Base-by-base conservation (phyloP, 2,797 vertebrate species). In the Hydrocynus forskahlii region DNA sequence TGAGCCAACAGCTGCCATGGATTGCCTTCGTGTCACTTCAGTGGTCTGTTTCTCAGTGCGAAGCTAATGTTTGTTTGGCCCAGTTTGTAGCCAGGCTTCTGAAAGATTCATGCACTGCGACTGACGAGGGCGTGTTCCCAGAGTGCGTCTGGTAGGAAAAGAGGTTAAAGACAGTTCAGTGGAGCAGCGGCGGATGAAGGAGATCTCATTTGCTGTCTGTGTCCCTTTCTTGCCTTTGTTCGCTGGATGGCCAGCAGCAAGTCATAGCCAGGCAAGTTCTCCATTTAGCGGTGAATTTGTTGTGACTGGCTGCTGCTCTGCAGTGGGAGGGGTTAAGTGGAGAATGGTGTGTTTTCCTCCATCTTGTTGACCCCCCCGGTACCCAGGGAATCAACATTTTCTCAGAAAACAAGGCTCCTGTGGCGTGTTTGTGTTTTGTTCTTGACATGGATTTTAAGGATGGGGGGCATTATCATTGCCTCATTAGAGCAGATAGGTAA, bases 101-200 rank as follows among this genome's bases (percentile, higher is more conserved):
- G 57, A 72, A 75, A 77, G 60, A 66, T 75, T 57, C 45, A 76
- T 85, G 79, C 40, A 55, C 45, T 79, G 64, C 52, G 38, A 63
- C 23, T 25, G 35, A 23, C n/a, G 1, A 25, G 21, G 57, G 74
- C 50, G 40, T 23, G 40, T 17, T 74, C 78, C 54, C 76, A 75
- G 74, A 50, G 67, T 69, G 71, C 9, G 66, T 73, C 72, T 84
- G 62, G 76, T 54, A 83, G 25, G 67, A 81, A 78, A 25, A 0
- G 76, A 79, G 87, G 83, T 89, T 80, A 68, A 52, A 85, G 81
- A 85, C 81, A 82, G 87, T 88, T 87, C 78, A 88, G 80, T 73
- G 48, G 80, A 78, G 29, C 75, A 45, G 29, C 55, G 38, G 57
- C 78, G 75, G 81, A 83, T 82, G 72, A 76, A 52, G 79, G 52